phyloP scores from a whole-genome alignment of 2,113 vertebrate species.

The Poeciliopsis occidentalis region DNA sequence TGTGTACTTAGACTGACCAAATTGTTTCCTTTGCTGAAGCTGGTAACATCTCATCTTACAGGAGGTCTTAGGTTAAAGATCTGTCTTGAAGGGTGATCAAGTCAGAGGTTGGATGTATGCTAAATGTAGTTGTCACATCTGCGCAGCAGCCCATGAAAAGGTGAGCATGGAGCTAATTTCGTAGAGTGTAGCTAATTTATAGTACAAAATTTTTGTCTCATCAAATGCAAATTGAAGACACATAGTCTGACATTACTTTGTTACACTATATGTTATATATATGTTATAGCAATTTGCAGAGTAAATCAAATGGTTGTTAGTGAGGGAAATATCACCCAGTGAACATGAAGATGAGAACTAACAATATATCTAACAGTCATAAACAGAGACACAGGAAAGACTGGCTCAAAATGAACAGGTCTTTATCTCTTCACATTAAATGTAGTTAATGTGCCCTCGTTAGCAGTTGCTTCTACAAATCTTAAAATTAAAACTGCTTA shows the following conservation, averaged over 20 bases:
- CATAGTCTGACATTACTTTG: conserved; percentile 20
- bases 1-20: not conserved
- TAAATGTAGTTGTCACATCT: conserved; percentile 26
- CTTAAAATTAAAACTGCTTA: too few relatives aligned
- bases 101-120: conserved; percentile 26
- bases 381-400: not conserved
- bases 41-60: conserved; percentile 35
- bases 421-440: not conserved
- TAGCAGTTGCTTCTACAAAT: too few relatives aligned
- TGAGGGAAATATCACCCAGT: conserved; percentile 14
- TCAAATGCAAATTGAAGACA: conserved; percentile 43
- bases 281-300: conserved; percentile 17
- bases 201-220: conserved; percentile 43
- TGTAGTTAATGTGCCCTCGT: not conserved
- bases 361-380: not conserved
- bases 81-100: conserved; percentile 13
- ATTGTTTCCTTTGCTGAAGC: conserved; percentile 18
- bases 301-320: conserved; percentile 31
- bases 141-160: conserved; percentile 41
- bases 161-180: conserved; percentile 53
- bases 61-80: conserved; percentile 24
- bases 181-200: conserved; percentile 56
- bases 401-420: not conserved
- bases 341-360: conserved; percentile 1
- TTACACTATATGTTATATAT: too few relatives aligned